Evolutionary conservation across 2,113 vertebrate genomes (phyloP).

Genomic region (Eolophus roseicapilla): DNA sequence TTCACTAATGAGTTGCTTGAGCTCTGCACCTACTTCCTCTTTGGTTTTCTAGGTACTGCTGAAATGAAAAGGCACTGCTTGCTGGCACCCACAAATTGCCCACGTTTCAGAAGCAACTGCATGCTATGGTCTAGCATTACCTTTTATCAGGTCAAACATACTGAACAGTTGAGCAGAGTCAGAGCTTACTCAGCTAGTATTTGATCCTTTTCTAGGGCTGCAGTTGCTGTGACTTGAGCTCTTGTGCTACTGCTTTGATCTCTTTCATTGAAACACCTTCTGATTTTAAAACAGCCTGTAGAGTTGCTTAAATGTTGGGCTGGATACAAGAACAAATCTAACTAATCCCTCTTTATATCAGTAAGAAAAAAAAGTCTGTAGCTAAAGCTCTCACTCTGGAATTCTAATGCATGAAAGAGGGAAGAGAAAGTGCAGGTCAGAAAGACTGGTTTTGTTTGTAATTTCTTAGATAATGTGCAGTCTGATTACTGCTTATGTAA

Average conservation of each 20-base stretch:
- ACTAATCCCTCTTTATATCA: not conserved
- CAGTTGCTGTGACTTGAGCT: not conserved
- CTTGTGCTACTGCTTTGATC: slow-evolving; percentile 7
- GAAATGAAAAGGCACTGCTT: not conserved
- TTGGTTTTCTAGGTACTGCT: not conserved
- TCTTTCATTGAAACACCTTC: not conserved
- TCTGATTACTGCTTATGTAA: not conserved
- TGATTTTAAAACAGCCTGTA: slow-evolving; percentile 9
- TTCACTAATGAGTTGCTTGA: not conserved
- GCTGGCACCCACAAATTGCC: not conserved
- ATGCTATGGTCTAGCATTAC: not conserved
- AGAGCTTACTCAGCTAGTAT: slow-evolving; percentile 19
- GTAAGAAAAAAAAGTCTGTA: not conserved
- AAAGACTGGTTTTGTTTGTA: not conserved
- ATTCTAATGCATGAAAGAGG: not conserved
- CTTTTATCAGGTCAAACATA: not conserved
- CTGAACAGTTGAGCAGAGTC: not conserved
- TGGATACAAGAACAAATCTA: not conserved
- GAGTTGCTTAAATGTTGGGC: not conserved
- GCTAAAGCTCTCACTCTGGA: not conserved
- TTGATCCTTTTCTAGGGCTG: not conserved
- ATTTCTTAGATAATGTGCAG: not conserved
- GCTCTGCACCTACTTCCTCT: not conserved
- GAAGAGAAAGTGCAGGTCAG: not conserved
- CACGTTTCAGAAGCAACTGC: not conserved